These are phyloP conservation scores for Ametastegia equiseti DNA, from an alignment of 2,888 invertebrate species.

Conservation along the genomic window DNA sequence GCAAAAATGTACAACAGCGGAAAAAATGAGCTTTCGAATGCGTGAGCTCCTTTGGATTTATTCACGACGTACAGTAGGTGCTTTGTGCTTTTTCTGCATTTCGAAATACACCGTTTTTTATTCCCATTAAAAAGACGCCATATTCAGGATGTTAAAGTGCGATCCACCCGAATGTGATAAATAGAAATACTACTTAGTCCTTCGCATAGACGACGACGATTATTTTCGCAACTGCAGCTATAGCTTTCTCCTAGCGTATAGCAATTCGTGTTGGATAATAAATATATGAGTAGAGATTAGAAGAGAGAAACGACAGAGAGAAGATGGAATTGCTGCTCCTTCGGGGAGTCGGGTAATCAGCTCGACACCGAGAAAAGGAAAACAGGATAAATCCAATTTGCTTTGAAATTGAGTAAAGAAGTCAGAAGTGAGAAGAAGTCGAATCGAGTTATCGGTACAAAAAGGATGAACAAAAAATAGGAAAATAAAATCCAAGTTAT, in stretches of 20 bases:
- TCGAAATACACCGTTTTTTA: too few species aligned
- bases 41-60: neutral
- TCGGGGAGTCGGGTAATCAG: slow-evolving; percentile 29
- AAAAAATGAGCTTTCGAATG: neutral
- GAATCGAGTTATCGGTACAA: neutral
- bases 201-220: too few species aligned
- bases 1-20: neutral
- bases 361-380: slow-evolving; percentile 34
- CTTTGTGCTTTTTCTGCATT: neutral
- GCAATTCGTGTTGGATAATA: neutral
- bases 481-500: too few species aligned
- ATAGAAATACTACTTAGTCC: too few species aligned
- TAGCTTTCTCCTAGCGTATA: neutral
- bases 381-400: slow-evolving; percentile 43
- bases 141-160: too few species aligned
- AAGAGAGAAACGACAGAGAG: neutral
- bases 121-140: too few species aligned
- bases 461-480: too few species aligned
- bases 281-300: neutral
- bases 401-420: slow-evolving; percentile 35
- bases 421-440: slow-evolving; percentile 21
- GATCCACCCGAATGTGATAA: too few species aligned
- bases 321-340: neutral
- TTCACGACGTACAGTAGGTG: neutral
- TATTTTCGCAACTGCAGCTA: too few species aligned